Conservation (phyloP, 35 echinoderm and acorn worm species). For the Stichopus chloronotus region DNA sequence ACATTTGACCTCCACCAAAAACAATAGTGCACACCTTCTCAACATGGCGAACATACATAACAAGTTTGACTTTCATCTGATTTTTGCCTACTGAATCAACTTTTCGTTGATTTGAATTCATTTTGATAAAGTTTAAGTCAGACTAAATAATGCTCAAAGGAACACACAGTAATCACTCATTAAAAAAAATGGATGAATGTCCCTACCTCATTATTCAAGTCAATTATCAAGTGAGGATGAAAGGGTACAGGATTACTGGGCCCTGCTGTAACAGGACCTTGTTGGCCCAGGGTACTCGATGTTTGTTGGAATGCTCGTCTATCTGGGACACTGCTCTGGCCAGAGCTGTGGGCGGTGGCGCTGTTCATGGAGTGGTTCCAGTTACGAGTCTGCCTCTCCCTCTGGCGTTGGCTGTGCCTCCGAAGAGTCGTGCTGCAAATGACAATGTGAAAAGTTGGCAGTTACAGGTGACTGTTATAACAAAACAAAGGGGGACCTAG, state of each 20-base stretch:
- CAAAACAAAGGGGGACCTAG: too few species aligned
- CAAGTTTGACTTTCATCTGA: too few species aligned
- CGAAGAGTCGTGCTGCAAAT: conserved; percentile 79
- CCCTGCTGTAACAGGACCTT: conserved; percentile 47
- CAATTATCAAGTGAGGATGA: conserved; percentile 92
- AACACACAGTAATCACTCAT: too few species aligned
- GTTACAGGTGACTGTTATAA: background rate
- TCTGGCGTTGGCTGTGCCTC: conserved; percentile 90
- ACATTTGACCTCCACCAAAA: too few species aligned
- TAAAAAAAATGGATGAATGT: background rate
- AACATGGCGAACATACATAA: too few species aligned
- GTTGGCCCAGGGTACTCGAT: conserved; percentile 47
- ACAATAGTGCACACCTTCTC: too few species aligned
- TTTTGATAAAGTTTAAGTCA: too few species aligned
- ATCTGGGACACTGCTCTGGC: conserved; percentile 62
- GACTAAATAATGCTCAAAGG: too few species aligned
- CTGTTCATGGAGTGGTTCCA: conserved; percentile 61
- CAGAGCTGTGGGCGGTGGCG: conserved; percentile 46
- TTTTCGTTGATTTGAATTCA: too few species aligned
- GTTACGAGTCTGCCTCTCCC: conserved; percentile 82
- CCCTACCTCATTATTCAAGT: conserved; percentile 84
- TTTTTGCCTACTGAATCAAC: too few species aligned
- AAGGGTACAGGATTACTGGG: conserved; percentile 73
- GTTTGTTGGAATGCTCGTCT: conserved; percentile 96
- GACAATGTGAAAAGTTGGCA: conserved; percentile 16